Evolutionary conservation across 30 jellyfish, hydroid and myxozoan species (phyloP).

Genomic region (Chrysaora quinquecirrha): DNA sequence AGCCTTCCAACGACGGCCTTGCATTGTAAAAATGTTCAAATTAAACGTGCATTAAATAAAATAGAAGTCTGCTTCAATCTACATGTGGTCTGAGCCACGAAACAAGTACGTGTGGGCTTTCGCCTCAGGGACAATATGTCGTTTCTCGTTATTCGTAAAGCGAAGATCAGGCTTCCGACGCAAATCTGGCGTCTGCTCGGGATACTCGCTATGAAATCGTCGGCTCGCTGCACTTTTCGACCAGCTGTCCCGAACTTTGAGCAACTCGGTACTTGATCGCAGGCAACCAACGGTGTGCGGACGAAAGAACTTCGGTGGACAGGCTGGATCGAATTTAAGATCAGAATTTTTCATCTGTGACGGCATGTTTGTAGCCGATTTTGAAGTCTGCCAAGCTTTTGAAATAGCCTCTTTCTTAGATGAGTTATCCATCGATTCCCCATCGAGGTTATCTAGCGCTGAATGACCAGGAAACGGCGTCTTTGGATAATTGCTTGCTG

Average conservation of each 20-base stretch:
- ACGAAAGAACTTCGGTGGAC: constrained; percentile 43
- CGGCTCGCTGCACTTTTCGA: constrained; percentile 70
- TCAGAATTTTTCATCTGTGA: constrained; percentile 23
- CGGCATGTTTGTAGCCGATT: constrained; percentile 63
- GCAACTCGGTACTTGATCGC: constrained; percentile 62
- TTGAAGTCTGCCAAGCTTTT: constrained; percentile 13
- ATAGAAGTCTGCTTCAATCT: too few relatives aligned
- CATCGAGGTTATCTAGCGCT: neutral
- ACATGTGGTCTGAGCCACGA: constrained; percentile 65
- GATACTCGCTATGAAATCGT: constrained; percentile 54
- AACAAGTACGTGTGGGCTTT: constrained; percentile 63
- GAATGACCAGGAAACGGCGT: constrained; percentile 37
- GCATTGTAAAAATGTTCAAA: too few relatives aligned
- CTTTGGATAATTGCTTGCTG: neutral
- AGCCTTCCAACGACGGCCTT: too few relatives aligned
- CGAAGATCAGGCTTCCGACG: constrained; percentile 82
- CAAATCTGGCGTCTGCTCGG: constrained; percentile 76
- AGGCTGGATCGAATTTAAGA: constrained; percentile 48
- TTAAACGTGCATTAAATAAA: too few relatives aligned
- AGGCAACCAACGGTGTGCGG: constrained; percentile 63
- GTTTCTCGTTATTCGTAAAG: constrained; percentile 61
- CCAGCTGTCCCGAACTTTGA: constrained; percentile 54
- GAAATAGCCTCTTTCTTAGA: constrained; percentile 2
- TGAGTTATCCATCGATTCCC: neutral
- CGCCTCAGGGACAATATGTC: constrained; percentile 74